phyloP scores from a whole-genome alignment of 2,888 invertebrate genomes.

The Synanthedon formicaeformis region DNA sequence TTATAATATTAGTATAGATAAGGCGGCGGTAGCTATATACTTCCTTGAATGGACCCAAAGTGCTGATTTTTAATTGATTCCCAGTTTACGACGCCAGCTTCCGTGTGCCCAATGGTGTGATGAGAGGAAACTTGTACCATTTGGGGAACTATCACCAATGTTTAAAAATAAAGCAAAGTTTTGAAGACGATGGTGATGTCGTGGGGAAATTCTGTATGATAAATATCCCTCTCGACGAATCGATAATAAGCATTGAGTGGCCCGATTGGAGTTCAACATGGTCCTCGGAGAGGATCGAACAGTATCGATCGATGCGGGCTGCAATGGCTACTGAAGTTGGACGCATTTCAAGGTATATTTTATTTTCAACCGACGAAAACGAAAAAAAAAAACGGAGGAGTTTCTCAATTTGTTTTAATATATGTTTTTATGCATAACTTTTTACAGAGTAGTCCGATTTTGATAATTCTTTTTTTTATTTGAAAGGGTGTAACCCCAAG shows the following conservation, averaged over 20 bases:
- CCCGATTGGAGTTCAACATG: neutral
- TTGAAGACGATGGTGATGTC: conserved; percentile 2
- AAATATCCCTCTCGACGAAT: neutral
- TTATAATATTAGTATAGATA: too few species aligned
- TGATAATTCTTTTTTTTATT: too few species aligned
- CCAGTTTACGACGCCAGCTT: conserved; percentile 9
- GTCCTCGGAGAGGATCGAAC: neutral
- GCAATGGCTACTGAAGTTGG: neutral
- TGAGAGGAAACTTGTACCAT: conserved; percentile 3
- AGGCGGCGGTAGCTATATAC: too few species aligned
- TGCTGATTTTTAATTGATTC: neutral
- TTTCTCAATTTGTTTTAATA: too few species aligned
- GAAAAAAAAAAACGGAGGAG: too few species aligned
- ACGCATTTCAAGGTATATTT: neutral
- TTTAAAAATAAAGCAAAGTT: conserved; percentile 4
- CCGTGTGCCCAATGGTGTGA: conserved; percentile 6
- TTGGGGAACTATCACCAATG: conserved; percentile 9
- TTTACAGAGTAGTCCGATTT: too few species aligned
- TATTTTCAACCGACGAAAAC: too few species aligned
- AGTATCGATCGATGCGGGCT: neutral
- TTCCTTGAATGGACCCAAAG: too few species aligned
- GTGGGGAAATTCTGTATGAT: conserved; percentile 8
- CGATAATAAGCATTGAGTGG: neutral
- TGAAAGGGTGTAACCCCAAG: too few species aligned
- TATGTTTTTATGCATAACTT: too few species aligned